A percentile compares a stretch with the other conserved stretches of the same genome.
phyloP scores from a whole-genome alignment of 2,797 vertebrate species.

The Coluber constrictor region DNA sequence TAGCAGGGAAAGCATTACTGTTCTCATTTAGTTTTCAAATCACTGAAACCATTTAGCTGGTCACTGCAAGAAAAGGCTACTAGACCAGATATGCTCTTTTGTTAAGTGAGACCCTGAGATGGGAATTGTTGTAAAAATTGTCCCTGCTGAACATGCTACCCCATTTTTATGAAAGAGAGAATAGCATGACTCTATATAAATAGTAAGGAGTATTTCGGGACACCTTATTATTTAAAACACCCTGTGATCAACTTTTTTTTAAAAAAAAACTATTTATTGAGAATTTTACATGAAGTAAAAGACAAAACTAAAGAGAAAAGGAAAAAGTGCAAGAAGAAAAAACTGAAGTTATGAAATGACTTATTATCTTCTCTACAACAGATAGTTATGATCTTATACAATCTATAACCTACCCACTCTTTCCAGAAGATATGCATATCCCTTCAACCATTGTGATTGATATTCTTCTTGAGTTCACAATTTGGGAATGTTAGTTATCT shows the following conservation, averaged over 20 bases:
- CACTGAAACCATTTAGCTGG: background rate
- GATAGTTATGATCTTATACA: background rate
- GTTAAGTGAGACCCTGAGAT: background rate
- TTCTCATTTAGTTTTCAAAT: background rate
- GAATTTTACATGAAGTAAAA: background rate
- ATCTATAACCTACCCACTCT: background rate
- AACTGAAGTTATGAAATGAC: background rate
- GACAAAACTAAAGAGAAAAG: background rate
- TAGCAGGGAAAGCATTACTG: background rate
- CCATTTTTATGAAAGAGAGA: background rate
- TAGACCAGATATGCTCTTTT: background rate
- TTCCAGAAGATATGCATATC: background rate
- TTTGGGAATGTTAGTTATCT: background rate
- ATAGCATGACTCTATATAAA: background rate
- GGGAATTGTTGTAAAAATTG: background rate
- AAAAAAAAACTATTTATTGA: background rate
- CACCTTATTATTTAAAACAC: background rate
- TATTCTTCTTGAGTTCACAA: background rate
- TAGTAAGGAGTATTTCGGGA: background rate
- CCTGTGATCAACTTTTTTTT: background rate
- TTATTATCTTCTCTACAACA: background rate
- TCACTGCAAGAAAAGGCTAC: background rate
- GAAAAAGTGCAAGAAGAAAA: background rate
- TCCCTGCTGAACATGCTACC: background rate
- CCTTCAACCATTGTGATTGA: background rate